These are phyloP conservation scores for Spea bombifrons DNA, from an alignment of 2,113 vertebrate genomes.

Conservation along the genomic window DNA sequence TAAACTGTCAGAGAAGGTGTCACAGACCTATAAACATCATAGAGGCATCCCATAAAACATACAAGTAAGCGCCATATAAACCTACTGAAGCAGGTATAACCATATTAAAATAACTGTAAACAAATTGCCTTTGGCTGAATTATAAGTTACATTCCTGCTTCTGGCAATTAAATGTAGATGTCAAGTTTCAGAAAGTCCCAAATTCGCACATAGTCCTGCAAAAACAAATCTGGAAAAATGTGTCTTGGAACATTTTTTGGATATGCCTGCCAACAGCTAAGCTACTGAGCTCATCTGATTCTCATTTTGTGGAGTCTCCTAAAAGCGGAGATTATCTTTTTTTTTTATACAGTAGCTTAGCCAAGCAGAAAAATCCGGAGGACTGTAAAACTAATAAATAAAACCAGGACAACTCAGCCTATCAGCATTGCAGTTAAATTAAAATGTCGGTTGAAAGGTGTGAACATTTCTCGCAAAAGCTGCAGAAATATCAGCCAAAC, in stretches of 20 bases:
- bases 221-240: conserved; percentile 45
- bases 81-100: no score
- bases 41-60: no score
- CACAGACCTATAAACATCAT: no score
- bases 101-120: no score
- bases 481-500: not conserved
- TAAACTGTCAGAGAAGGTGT: no score
- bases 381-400: conserved; percentile 24
- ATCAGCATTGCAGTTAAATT: not conserved
- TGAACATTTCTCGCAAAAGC: not conserved
- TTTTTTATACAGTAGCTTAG: conserved; percentile 35
- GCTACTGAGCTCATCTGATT: conserved; percentile 44
- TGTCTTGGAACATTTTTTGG: conserved; percentile 23
- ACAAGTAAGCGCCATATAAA: no score
- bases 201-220: conserved; percentile 33
- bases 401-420: not conserved
- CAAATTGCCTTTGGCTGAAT: no score
- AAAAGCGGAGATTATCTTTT: conserved; percentile 43
- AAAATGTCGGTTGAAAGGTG: not conserved
- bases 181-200: conserved; percentile 22
- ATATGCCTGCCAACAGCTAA: conserved; percentile 20
- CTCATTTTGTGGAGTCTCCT: conserved; percentile 36
- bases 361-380: conserved; percentile 17
- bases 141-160: no score
- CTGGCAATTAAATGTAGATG: conserved; percentile 23